A percentile compares a stretch with the other conserved stretches of the same genome.
Conservation (phyloP, 2,797 vertebrate genomes). For the Rhadinocentrus ornatus region DNA sequence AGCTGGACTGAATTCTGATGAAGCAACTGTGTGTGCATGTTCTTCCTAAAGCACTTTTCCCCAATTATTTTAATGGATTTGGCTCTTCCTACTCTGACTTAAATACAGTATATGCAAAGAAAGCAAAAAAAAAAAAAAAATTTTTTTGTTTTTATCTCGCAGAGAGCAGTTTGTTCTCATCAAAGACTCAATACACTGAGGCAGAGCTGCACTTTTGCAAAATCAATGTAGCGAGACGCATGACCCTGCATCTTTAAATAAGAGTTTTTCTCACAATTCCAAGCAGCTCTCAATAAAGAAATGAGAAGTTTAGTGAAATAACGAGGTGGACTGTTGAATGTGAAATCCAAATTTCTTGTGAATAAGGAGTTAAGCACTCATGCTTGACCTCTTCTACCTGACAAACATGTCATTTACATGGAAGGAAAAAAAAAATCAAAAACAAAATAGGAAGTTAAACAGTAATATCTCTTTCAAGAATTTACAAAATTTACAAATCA, state of each 20-base stretch:
- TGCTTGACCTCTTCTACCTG: conserved; percentile 46
- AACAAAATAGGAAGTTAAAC: conserved; percentile 56
- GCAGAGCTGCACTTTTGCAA: conserved; percentile 30
- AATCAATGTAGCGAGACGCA: conserved; percentile 12
- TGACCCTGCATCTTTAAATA: conserved; percentile 18
- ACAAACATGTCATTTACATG: conserved; percentile 32
- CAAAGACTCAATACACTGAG: conserved; percentile 15
- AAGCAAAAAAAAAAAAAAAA: conserved; percentile 38
- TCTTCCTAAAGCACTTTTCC: conserved; percentile 5
- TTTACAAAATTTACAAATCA: conserved; percentile 86
- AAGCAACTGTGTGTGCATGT: neutral
- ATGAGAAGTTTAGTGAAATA: conserved; percentile 37
- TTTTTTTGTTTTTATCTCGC: conserved; percentile 23
- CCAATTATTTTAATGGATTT: neutral
- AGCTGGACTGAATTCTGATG: conserved; percentile 2
- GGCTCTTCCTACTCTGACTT: conserved; percentile 51
- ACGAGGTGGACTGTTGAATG: conserved; percentile 28
- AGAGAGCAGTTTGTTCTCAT: conserved; percentile 25
- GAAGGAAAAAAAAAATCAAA: conserved; percentile 25
- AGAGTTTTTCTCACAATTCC: conserved; percentile 32
- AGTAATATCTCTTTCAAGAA: conserved; percentile 77
- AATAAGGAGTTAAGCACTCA: conserved; percentile 46
- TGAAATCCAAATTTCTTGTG: conserved; percentile 14
- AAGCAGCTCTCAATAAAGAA: conserved; percentile 31
- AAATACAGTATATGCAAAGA: conserved; percentile 50